Evolutionary conservation across 2,113 vertebrate genomes (phyloP), one percentile per base, ranked within the genome.

Genomic region (Mus spicilegus): DNA sequence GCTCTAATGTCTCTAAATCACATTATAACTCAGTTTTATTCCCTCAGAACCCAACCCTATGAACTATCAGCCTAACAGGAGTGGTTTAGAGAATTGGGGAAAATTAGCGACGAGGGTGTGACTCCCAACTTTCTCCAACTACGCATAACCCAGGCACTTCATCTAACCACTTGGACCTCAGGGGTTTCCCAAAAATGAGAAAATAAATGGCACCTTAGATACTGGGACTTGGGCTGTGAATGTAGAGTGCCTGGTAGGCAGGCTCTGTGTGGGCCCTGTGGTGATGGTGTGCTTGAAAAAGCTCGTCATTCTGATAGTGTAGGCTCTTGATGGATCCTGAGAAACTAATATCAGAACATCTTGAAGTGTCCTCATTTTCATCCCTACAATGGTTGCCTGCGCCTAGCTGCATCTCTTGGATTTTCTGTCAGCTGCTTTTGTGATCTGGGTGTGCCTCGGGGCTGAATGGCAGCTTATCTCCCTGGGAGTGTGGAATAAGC

Each of bases 391-490:
- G 92, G 89, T 26, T 36, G 30, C 3, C 42, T 17, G 69, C 92
- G 49, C 85, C 91, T 14, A 4, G 49, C 4, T 54, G 0, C 7
- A 3, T 69, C 77, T 80, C 91, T 93, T 36, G 4, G 42, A 73
- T 80, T 95, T 67, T 80, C 85, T 95, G 80, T 61, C 90, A 90
- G 96, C 24, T 1, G 77, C 96, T 94, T 95, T 98, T 96, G 97
- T 97, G 97, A 72, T n/a, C 56, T 84, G 95, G 95, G 98, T 98
- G 98, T 98, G 94, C 58, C 22, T 81, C 96, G 97, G 98, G 97
- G 98, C 95, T 65, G 90, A 98, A 98, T 92, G 96, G 98, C 97
- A 95, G 97, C 94, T 98, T 98, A 98, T 98, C 98, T 98, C 72
- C 54, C 70, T 67, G 97, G 97, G 98, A 98, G 97, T 97, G 97